Percentiles rank a stretch among this genome's conserved stretches.
phyloP scores from a whole-genome alignment of 1,140 invertebrate species.

The Pseudomyrmex flavicornis region DNA sequence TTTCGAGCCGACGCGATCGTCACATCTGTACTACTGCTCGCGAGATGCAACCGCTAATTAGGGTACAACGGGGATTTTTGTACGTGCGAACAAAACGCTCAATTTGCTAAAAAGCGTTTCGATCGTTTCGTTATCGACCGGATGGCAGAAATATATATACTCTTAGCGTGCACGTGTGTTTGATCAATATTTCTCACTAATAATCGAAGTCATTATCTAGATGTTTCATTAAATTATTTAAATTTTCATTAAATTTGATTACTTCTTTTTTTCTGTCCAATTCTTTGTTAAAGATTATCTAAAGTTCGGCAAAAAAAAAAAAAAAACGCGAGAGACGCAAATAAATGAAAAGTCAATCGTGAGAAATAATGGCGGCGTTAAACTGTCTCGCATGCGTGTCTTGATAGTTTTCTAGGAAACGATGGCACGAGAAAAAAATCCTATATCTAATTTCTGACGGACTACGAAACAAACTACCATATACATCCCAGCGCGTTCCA shows the following conservation, averaged over 20 bases:
- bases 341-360: background rate
- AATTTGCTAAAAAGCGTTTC: constrained; percentile 32
- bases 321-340: background rate
- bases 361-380: no score
- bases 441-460: background rate
- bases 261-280: background rate
- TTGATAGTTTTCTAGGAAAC: background rate
- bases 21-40: constrained; percentile 2
- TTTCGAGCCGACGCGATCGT: constrained; percentile 33
- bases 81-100: constrained; percentile 22
- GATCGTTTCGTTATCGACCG: no score
- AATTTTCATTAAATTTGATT: constrained; percentile 1
- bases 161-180: background rate
- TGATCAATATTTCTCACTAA: background rate
- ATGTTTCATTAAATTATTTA: background rate
- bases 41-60: constrained; percentile 44
- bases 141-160: background rate
- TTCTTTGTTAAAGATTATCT: background rate
- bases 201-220: background rate
- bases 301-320: background rate
- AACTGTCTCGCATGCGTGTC: no score
- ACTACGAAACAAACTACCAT: background rate
- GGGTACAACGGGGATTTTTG: constrained; percentile 51
- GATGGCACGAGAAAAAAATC: background rate
- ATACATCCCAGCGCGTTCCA: background rate